These are phyloP conservation scores for Elephas maximus DNA, from an alignment of 2,113 vertebrate species.

Conservation along the genomic window DNA sequence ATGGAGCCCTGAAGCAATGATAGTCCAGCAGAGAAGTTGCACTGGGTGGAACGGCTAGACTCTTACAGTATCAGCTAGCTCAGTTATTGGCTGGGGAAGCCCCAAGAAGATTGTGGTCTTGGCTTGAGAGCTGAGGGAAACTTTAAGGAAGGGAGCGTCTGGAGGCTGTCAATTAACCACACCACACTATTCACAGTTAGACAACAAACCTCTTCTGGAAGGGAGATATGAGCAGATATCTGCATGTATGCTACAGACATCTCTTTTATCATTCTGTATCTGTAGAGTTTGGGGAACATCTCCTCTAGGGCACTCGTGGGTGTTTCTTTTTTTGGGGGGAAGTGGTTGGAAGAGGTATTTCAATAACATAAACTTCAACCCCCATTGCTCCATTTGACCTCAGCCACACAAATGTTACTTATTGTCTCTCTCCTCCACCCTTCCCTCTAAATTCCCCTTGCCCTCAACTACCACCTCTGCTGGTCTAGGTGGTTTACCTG, in stretches of 20 bases:
- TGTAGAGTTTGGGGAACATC: neutral
- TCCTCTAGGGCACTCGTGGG: neutral
- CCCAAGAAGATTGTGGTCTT: no score
- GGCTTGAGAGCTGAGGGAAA: neutral
- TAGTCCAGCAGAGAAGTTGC: neutral
- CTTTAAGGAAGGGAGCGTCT: neutral
- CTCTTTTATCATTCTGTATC: neutral
- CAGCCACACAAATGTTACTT: neutral
- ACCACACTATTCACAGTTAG: neutral
- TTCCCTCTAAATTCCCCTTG: neutral
- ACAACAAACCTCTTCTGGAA: neutral
- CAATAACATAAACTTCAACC: neutral
- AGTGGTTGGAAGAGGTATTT: neutral
- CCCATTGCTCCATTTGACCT: neutral
- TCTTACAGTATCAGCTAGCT: neutral
- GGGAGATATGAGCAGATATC: accelerated
- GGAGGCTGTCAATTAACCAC: neutral
- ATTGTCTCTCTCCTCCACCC: neutral
- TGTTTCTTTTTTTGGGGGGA: neutral
- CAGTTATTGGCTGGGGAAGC: neutral
- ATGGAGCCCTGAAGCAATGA: neutral
- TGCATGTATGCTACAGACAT: neutral
- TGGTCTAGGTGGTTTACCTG: neutral
- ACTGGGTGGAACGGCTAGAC: neutral
- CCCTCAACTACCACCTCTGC: accelerated